Evolutionary conservation across 2,113 vertebrate genomes (phyloP).

Genomic region (Rhegmatorhina hoffmannsi): DNA sequence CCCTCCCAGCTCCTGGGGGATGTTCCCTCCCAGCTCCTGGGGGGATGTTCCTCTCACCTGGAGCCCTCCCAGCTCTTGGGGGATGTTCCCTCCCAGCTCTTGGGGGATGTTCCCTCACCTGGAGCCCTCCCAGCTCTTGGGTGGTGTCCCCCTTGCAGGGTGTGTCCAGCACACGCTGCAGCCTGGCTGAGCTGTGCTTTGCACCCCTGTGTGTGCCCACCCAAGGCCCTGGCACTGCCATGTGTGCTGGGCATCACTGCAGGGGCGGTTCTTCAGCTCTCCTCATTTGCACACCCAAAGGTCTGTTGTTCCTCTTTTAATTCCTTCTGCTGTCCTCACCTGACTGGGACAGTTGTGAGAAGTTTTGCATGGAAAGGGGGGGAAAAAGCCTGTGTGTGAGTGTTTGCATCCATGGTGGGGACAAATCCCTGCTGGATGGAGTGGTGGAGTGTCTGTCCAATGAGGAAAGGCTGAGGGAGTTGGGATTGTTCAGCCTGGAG

Average conservation of each 20-base stretch:
- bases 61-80: not conserved
- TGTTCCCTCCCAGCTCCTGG: too few species aligned
- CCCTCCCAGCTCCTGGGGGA: too few species aligned
- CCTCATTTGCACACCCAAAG: not conserved
- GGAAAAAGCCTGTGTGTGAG: not conserved
- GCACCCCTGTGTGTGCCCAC: not conserved
- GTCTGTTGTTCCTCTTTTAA: not conserved
- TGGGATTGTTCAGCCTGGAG: not conserved
- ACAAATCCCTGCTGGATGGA: not conserved
- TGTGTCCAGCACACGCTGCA: too few species aligned
- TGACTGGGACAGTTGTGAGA: not conserved
- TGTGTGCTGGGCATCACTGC: too few species aligned
- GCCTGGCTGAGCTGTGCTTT: not conserved
- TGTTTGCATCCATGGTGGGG: not conserved
- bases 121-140: too few species aligned
- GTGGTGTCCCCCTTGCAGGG: too few species aligned
- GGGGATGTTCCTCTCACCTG: rapidly evolving
- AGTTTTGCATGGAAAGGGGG: not conserved
- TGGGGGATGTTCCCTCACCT: too few species aligned
- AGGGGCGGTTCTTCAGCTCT: not conserved
- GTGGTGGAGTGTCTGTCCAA: not conserved
- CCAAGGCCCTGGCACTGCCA: not conserved
- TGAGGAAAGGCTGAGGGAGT: not conserved
- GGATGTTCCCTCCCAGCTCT: not conserved
- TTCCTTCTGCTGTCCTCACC: rapidly evolving